Evolutionary conservation across 37 sponge, comb jelly and placozoan genomes (phyloP).

Genomic region (Tethya wilhelma): DNA sequence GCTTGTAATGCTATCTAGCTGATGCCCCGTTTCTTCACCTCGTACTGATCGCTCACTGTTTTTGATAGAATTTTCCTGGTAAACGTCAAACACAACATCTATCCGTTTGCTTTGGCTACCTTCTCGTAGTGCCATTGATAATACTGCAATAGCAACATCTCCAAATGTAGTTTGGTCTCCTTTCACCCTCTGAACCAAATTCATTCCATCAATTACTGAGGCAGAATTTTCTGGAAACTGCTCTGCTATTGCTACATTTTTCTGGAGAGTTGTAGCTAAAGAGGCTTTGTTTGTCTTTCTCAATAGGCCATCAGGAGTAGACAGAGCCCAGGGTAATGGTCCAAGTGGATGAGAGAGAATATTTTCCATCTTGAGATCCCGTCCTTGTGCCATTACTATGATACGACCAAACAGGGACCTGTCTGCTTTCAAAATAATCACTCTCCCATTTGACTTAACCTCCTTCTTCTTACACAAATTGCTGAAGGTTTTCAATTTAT

Average conservation of each 20-base stretch:
- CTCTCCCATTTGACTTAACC: background rate
- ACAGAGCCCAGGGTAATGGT: conserved; percentile 19
- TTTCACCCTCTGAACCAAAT: conserved; percentile 1
- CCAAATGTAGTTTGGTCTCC: conserved; percentile 6
- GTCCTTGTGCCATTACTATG: conserved; percentile 17
- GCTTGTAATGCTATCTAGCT: conserved; percentile 13
- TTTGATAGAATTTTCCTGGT: background rate
- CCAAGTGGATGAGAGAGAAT: conserved; percentile 23
- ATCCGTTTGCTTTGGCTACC: background rate
- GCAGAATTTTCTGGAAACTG: conserved; percentile 3
- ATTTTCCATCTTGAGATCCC: conserved; percentile 3
- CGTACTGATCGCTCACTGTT: conserved; percentile 9
- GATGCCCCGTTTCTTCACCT: conserved; percentile 23
- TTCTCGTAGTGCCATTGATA: background rate
- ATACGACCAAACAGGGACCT: conserved; percentile 11
- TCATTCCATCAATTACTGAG: conserved; percentile 4
- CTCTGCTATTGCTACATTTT: conserved; percentile 15
- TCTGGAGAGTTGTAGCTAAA: conserved; percentile 5
- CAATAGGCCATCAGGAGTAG: background rate
- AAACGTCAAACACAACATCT: conserved; percentile 7
- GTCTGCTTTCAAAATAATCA: conserved; percentile 18
- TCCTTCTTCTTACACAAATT: conserved; percentile 12
- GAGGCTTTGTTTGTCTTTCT: conserved; percentile 4
- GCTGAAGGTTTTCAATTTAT: conserved; percentile 8
- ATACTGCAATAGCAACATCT: conserved; percentile 4